Evolutionary conservation across 2,797 vertebrate species (phyloP), one percentile per base, ranked within the genome.

Genomic region (Eurystomus glaucurus): DNA sequence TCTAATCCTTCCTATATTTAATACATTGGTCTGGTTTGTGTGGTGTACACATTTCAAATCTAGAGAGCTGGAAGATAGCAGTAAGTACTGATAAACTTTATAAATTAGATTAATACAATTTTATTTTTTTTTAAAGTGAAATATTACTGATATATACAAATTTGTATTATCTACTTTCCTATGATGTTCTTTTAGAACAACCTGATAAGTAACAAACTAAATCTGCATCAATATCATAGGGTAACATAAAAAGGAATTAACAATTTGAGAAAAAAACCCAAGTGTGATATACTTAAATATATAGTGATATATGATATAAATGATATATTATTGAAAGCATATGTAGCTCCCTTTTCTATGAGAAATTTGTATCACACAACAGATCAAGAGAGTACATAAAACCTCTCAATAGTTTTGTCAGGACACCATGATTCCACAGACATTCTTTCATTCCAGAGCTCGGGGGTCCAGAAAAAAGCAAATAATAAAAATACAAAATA

Each of bases 251-350:
- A 82, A n/a, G 0, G 5, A 66, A 68, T 50, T 29, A 31, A 43
- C 58, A 76, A 66, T 58, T 66, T 62, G 3, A 50, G 6, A 45
- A 65, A 62, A 61, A 45, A 4, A 0, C 51, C 0, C 0, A 25
- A 41, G 1, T 11, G 1, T 51, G 8, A 57, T 2, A 52, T 89
- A 43, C 16, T 43, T 43, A 43, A 43, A 43, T 43, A 43, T 43
- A 43, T 43, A 43, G 41, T 43, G 41, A 16, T 43, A 43, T 43
- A 43, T 43, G 37, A 37, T 60, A 55, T 0, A 78, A 78, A 45
- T 51, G 0, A 15, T 19, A 37, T 14, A 5, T 35, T 82, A 18
- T 69, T 50, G 35, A 61, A 87, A 72, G 2, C 4, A 19, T 62
- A 6, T 17, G 4, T 65, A 22, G 57, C 64, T 61, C 22, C 15